Base-by-base conservation (phyloP, 2,888 invertebrate species). In the Melipona beecheii region DNA sequence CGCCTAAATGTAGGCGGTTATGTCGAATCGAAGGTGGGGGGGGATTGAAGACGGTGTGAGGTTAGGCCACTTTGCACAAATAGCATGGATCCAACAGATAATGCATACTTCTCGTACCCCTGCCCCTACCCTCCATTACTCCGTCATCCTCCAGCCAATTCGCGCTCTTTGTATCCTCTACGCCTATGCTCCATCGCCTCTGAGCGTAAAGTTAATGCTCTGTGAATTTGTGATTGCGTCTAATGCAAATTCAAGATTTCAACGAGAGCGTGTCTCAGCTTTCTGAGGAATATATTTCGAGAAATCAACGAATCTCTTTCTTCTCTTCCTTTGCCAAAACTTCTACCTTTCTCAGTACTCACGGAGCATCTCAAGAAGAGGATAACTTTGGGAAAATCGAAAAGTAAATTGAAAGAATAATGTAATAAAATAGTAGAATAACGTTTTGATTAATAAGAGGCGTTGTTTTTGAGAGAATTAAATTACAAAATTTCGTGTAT, bases 21-120 rank as follows among this genome's bases (percentile, higher is more conserved):
- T 88, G 84, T 86, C 79, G 90, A 84, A 86, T 89, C 72, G 78
- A 86, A 80, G 84, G 75, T 80, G 75, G 85, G 70, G 84, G 78
- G 86, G 66, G 72, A 83, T 69, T 76, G 73, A 81, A 76, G 78
- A 79, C 65, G 72, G 80, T 71, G 72, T 62, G 78, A 66, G 83
- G 90, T 89, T 89, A 91, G 92, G 92, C 92, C 92, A 92, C 92
- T 93, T 92, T 91, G 91, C 90, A 89, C 92, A 92, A 92, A 92
- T 93, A 92, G 92, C 90, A 90, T 85, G 92, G 90, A 92, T 92
- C 89, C 90, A 90, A 90, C 89, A 91, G 92, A 91, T 92, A 93
- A 91, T 89, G 90, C 88, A 90, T 91, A 89, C 87, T 86, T 89
- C 86, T 85, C 87, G 85, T 80, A 75, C 80, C 72, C 72, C 70